These are phyloP conservation scores for Leptopilina boulardi DNA, from an alignment of 1,140 invertebrate genomes.

Conservation along the genomic window DNA sequence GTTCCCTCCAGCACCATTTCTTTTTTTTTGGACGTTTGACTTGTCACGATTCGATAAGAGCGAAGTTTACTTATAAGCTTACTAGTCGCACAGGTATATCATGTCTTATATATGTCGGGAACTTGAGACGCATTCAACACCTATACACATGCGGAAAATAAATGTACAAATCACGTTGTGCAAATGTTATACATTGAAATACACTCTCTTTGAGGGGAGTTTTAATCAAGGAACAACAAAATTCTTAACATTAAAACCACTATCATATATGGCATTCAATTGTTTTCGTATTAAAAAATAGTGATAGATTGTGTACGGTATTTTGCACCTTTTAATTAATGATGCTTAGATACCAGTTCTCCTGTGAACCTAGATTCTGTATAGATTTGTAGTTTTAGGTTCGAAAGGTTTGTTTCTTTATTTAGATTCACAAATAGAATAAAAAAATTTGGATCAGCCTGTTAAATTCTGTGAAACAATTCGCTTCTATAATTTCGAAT, in stretches of 20 bases:
- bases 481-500: too few species aligned
- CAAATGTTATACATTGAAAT: slow-evolving; percentile 39
- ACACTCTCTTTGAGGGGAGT: slow-evolving; percentile 36
- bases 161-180: slow-evolving; percentile 42
- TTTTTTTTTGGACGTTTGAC: slow-evolving; percentile 51
- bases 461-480: too few species aligned
- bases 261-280: neutral
- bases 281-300: neutral
- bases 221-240: neutral
- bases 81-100: slow-evolving; percentile 45
- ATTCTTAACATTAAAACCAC: neutral
- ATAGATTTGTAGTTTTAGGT: too few species aligned
- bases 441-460: too few species aligned
- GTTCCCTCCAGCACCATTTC: slow-evolving; percentile 38
- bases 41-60: slow-evolving; percentile 50
- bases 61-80: neutral
- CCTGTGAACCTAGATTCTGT: too few species aligned
- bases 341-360: too few species aligned
- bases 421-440: too few species aligned
- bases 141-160: slow-evolving; percentile 50
- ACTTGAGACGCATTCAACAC: slow-evolving; percentile 36
- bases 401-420: too few species aligned
- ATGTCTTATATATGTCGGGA: slow-evolving; percentile 1
- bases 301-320: neutral
- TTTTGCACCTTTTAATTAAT: neutral